Percentiles rank a stretch among this genome's conserved stretches.
Conservation (phyloP, 2,113 vertebrate species). For the Clarias gariepinus region DNA sequence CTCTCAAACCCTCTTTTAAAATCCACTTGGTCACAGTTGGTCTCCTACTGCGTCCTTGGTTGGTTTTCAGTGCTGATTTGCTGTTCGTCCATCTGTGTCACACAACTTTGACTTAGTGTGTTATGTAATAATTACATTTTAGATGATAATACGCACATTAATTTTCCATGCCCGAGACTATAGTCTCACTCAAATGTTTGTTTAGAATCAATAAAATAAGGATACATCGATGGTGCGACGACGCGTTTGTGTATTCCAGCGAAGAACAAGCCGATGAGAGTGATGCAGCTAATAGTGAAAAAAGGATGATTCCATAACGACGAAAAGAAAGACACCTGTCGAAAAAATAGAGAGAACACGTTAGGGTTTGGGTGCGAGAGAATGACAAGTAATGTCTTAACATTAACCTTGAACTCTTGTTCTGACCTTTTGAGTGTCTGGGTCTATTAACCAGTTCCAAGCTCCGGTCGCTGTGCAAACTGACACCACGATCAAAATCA, state of each 20-base stretch:
- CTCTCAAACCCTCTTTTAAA: too few relatives aligned
- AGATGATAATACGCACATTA: not conserved
- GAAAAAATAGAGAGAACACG: not conserved
- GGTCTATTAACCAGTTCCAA: conserved; percentile 99
- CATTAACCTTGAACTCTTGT: not conserved
- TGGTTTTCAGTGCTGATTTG: too few relatives aligned
- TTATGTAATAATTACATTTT: not conserved
- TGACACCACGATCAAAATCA: conserved; percentile 98
- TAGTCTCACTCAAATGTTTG: not conserved
- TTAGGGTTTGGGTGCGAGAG: not conserved
- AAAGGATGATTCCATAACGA: conserved; percentile 99
- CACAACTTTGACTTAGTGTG: not conserved
- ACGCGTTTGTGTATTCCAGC: conserved; percentile 99
- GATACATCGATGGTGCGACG: conserved; percentile 99
- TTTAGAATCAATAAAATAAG: conserved; percentile 67
- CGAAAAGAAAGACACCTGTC: conserved; percentile 95
- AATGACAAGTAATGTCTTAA: not conserved
- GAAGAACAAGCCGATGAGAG: conserved; percentile 95
- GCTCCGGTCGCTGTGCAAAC: conserved; percentile 98
- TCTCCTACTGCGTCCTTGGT: too few relatives aligned
- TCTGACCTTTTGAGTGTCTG: conserved; percentile 94
- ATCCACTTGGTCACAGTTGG: too few relatives aligned
- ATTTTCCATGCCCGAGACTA: not conserved
- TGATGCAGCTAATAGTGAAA: conserved; percentile 98
- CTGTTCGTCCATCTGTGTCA: too few relatives aligned